Conservation (phyloP, 2,113 vertebrate genomes). For the Deroptyus accipitrinus region DNA sequence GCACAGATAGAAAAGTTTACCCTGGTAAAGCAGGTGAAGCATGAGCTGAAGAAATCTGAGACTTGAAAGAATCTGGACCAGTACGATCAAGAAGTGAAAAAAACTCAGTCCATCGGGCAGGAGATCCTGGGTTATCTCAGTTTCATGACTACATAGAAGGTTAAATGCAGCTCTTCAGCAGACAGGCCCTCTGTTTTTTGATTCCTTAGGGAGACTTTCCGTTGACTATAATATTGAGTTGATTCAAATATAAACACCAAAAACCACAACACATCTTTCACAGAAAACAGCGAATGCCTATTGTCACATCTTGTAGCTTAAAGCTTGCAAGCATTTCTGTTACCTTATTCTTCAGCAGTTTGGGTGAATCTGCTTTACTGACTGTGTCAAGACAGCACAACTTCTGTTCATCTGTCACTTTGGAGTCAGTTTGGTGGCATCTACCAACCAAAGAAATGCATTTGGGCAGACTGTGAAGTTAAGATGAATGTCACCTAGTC, state of each 20-base stretch:
- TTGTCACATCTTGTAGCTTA: background rate
- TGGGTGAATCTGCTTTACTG: background rate
- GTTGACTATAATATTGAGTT: background rate
- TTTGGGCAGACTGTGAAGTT: background rate
- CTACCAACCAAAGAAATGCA: background rate
- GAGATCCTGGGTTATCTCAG: background rate
- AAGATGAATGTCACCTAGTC: background rate
- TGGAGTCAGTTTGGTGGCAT: background rate
- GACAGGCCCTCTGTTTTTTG: background rate
- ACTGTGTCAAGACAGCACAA: background rate
- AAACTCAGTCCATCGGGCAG: background rate
- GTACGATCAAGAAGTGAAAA: background rate
- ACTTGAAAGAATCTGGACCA: constrained; percentile 2
- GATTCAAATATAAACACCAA: background rate
- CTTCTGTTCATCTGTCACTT: background rate
- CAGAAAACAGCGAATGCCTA: background rate
- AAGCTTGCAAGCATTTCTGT: background rate
- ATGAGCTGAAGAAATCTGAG: background rate
- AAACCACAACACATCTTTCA: background rate
- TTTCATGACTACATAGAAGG: background rate
- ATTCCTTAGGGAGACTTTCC: background rate
- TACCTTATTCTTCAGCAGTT: background rate
- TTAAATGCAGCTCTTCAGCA: background rate
- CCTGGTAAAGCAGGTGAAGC: constrained; percentile 18
- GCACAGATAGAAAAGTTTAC: constrained; percentile 19